These are phyloP conservation scores for Drusus annulatus DNA, from an alignment of 1,140 invertebrate species.

Conservation along the genomic window DNA sequence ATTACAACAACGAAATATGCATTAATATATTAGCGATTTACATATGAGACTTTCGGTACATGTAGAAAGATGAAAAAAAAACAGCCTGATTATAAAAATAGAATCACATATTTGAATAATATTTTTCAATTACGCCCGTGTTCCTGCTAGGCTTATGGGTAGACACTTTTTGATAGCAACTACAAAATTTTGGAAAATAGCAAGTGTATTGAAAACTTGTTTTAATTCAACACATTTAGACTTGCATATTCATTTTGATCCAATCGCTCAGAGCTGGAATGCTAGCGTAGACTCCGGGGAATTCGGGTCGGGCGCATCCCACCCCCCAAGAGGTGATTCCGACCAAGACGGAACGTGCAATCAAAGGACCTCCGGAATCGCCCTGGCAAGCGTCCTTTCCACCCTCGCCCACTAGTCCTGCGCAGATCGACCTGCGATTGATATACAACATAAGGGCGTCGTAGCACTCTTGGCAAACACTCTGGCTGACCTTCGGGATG, in stretches of 20 bases:
- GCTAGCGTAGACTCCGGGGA: constrained; percentile 74
- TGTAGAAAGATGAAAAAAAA: no score
- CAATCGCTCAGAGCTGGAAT: constrained; percentile 40
- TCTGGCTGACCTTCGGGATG: constrained; percentile 64
- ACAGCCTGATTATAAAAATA: no score
- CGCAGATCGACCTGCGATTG: constrained; percentile 79
- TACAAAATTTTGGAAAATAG: no score
- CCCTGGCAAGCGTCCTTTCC: constrained; percentile 67
- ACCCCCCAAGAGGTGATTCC: constrained; percentile 71
- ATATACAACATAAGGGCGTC: constrained; percentile 61
- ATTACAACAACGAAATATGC: no score
- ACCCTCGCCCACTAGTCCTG: constrained; percentile 67
- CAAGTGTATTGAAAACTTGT: no score
- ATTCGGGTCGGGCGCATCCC: constrained; percentile 67
- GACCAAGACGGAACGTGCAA: constrained; percentile 70
- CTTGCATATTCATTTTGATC: constrained; percentile 37
- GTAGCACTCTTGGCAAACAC: constrained; percentile 62
- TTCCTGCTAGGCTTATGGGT: no score
- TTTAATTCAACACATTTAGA: background rate
- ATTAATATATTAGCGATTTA: no score
- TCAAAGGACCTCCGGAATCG: constrained; percentile 76
- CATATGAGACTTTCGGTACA: no score
- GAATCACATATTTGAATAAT: no score
- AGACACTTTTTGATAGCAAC: no score
- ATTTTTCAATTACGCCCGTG: no score